Conservation (phyloP, 2,888 invertebrate species). For the Nomada fabriciana region DNA sequence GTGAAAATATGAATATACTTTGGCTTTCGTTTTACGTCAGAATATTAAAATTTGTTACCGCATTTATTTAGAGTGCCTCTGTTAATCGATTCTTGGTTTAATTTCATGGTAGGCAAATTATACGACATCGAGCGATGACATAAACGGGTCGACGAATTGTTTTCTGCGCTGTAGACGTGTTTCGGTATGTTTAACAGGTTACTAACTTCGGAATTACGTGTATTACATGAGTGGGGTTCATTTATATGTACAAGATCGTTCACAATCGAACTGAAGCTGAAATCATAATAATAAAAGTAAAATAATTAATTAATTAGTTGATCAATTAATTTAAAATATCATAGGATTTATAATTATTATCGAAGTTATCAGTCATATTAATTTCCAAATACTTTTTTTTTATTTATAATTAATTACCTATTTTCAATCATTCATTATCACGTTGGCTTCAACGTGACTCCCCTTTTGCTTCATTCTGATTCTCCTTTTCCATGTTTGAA, state of each 20-base stretch:
- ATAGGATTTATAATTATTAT: not conserved
- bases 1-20: no score
- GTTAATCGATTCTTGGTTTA: slow-evolving; percentile 60
- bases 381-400: no score
- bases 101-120: slow-evolving; percentile 51
- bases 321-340: no score
- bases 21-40: no score
- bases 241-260: slow-evolving; percentile 46
- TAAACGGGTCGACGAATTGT: slow-evolving; percentile 72
- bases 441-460: no score
- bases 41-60: not conserved
- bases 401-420: no score
- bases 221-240: slow-evolving; percentile 51
- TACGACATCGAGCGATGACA: slow-evolving; percentile 60
- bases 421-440: no score
- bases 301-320: no score
- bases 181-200: slow-evolving; percentile 72
- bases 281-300: not conserved
- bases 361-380: not conserved
- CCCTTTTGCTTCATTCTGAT: not conserved
- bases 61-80: slow-evolving; percentile 9
- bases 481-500: no score
- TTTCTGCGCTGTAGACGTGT: slow-evolving; percentile 69
- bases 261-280: slow-evolving; percentile 21
- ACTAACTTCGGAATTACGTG: slow-evolving; percentile 72